These are phyloP conservation scores for Hyphantria cunea DNA, from an alignment of 1,140 invertebrate genomes.

Conservation along the genomic window DNA sequence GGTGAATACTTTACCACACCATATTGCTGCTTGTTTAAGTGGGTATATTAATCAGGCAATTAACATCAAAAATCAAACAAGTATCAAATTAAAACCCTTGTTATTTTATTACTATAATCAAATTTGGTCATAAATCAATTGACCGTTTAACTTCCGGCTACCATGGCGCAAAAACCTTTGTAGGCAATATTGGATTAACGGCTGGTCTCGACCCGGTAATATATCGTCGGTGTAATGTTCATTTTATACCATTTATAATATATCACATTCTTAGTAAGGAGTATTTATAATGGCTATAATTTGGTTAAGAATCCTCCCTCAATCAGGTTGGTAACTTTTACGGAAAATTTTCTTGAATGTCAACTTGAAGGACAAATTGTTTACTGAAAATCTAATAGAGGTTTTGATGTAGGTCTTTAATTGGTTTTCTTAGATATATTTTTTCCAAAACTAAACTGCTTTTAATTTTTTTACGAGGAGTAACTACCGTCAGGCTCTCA, in stretches of 20 bases:
- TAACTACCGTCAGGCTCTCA: too few relatives aligned
- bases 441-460: too few relatives aligned
- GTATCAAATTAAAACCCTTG: background rate
- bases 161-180: conserved; percentile 6
- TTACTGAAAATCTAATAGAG: too few relatives aligned
- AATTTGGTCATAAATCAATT: conserved; percentile 15
- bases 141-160: background rate
- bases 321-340: too few relatives aligned
- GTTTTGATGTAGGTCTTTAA: too few relatives aligned
- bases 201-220: background rate
- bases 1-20: too few relatives aligned
- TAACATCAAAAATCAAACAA: background rate
- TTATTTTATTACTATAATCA: conserved; percentile 11
- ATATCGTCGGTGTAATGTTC: background rate
- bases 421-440: too few relatives aligned
- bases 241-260: background rate
- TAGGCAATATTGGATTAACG: conserved; percentile 14
- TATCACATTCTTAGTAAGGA: background rate
- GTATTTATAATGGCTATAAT: background rate
- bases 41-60: background rate
- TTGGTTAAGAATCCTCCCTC: too few relatives aligned
- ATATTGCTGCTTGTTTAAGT: too few relatives aligned
- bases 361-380: too few relatives aligned
- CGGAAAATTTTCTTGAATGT: too few relatives aligned
- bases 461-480: too few relatives aligned